Conservation (phyloP, 2,797 vertebrate genomes). For the Argentina silus region DNA sequence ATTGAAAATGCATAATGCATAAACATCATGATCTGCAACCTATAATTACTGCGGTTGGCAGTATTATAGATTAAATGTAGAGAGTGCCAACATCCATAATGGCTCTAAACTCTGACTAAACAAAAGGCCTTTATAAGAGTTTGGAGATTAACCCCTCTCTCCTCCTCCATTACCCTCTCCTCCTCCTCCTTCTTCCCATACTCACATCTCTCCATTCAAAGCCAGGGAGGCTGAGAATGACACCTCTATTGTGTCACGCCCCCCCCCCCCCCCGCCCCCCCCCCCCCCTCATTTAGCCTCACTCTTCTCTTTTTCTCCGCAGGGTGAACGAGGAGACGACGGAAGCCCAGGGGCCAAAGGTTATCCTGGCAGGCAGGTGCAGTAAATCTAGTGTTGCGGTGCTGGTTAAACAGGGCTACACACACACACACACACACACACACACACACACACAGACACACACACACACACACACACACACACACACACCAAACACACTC, state of each 20-base stretch:
- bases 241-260: conserved; percentile 25
- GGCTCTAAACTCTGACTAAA: conserved; percentile 44
- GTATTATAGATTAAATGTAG: conserved; percentile 43
- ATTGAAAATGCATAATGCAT: background rate
- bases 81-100: conserved; percentile 21
- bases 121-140: conserved; percentile 52
- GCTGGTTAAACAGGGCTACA: conserved; percentile 60
- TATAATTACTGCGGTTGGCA: conserved; percentile 34
- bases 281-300: conserved; percentile 31
- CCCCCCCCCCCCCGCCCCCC: conserved; percentile 20
- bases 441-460: conserved; percentile 17
- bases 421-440: conserved; percentile 10
- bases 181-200: background rate
- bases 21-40: background rate
- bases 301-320: conserved; percentile 56
- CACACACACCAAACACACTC: background rate
- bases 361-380: conserved; percentile 99
- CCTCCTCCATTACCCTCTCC: background rate
- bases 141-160: conserved; percentile 21
- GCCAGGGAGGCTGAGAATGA: background rate
- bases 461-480: conserved; percentile 9
- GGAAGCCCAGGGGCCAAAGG: conserved; percentile 98
- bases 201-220: conserved; percentile 5
- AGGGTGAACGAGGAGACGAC: conserved; percentile 88
- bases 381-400: conserved; percentile 94